phyloP scores from a whole-genome alignment of 2,888 invertebrate genomes.

The Apomyelois bistriatella region DNA sequence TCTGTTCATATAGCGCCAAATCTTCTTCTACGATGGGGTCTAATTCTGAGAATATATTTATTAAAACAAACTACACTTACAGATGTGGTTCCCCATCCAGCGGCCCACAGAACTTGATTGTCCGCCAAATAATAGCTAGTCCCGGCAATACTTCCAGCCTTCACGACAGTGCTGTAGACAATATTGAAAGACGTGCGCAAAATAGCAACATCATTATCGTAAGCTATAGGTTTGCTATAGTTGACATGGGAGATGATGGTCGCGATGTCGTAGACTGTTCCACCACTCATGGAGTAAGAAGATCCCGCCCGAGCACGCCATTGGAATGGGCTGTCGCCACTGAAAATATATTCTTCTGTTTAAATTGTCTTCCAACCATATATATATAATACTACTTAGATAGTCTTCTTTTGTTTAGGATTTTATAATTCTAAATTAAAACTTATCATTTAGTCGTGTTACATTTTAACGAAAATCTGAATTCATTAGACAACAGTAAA shows the following conservation, averaged over 20 bases:
- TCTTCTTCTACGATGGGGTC: too few relatives aligned
- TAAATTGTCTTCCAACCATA: not conserved
- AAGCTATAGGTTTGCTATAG: conserved; percentile 30
- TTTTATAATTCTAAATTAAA: too few relatives aligned
- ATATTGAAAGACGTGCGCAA: conserved; percentile 35
- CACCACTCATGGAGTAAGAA: conserved; percentile 43
- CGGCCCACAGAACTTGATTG: conserved; percentile 47
- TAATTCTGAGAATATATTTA: too few relatives aligned
- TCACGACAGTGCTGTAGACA: conserved; percentile 28
- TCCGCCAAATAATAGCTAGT: conserved; percentile 38
- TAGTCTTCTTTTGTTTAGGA: not conserved
- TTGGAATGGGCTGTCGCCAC: conserved; percentile 27
- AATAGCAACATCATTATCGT: conserved; percentile 49
- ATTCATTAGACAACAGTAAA: too few relatives aligned
- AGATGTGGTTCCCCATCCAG: conserved; percentile 58
- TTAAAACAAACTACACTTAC: conserved; percentile 40
- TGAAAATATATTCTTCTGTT: conserved; percentile 16
- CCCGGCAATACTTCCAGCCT: conserved; percentile 35
- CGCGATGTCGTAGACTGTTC: conserved; percentile 27
- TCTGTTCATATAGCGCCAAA: too few relatives aligned
- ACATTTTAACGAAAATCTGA: too few relatives aligned
- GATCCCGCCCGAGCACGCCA: conserved; percentile 50
- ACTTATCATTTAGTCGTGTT: too few relatives aligned
- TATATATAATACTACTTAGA: not conserved
- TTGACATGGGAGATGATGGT: conserved; percentile 37